Conservation (phyloP, 2,888 invertebrate species). For the Xanthorhoe spadicearia region DNA sequence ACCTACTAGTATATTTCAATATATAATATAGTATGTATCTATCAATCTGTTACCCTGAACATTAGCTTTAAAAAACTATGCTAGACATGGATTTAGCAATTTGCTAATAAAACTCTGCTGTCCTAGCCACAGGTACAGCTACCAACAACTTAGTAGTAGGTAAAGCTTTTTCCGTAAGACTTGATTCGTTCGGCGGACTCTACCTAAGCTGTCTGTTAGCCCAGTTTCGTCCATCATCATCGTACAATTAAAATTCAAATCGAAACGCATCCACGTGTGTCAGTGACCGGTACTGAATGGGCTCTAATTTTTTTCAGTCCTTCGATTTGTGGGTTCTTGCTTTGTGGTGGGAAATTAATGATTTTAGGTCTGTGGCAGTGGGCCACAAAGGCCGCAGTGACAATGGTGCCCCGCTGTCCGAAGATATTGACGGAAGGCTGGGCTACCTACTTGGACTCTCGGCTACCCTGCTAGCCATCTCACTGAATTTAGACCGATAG, state of each 20-base stretch:
- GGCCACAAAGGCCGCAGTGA: slow-evolving; percentile 73
- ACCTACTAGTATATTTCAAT: too few species aligned
- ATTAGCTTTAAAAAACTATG: too few species aligned
- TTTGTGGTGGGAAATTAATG: slow-evolving; percentile 84
- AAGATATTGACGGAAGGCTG: slow-evolving; percentile 78
- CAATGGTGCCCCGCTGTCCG: slow-evolving; percentile 83
- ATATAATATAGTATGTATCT: too few species aligned
- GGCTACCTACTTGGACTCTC: slow-evolving; percentile 76
- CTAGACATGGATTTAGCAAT: too few species aligned
- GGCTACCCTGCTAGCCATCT: slow-evolving; percentile 56
- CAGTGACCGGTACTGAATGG: slow-evolving; percentile 79
- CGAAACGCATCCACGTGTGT: slow-evolving; percentile 68
- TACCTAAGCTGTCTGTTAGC: not conserved
- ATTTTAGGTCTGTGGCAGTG: slow-evolving; percentile 80
- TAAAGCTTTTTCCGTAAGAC: too few species aligned
- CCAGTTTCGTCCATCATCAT: slow-evolving; percentile 25
- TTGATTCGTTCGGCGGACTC: too few species aligned
- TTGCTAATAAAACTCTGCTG: too few species aligned
- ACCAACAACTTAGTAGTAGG: too few species aligned
- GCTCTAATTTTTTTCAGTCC: slow-evolving; percentile 75
- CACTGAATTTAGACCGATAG: slow-evolving; percentile 14
- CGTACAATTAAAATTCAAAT: slow-evolving; percentile 75
- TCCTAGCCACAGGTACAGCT: too few species aligned
- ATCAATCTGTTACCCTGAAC: too few species aligned
- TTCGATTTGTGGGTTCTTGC: slow-evolving; percentile 83